Evolutionary conservation across 2,113 vertebrate species (phyloP), one percentile per base, ranked within the genome.

Genomic region (Danionella cerebrum): DNA sequence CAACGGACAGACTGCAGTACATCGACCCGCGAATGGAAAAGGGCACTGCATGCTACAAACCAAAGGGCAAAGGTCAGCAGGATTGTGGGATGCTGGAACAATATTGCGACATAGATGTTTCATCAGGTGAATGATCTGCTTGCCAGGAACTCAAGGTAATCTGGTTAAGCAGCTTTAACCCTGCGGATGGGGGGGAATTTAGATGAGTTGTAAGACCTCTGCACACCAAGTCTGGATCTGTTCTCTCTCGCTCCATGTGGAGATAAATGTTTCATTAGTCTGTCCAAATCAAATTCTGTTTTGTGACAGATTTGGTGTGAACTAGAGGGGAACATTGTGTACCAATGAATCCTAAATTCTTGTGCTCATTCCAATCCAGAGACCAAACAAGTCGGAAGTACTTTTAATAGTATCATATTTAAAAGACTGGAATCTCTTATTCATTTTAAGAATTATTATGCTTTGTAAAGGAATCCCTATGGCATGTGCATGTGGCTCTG

Each of bases 121-220:
- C 80, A 74, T 88, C 83, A 84, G 83, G 85, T 86, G 80, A 63
- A 78, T 77, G 79, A 82, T 82, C 79, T 67, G 82, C 81, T 83
- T 82, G 78, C 68, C 72, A 80, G 72, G 64, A 83, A 79, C 79
- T 79, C 72, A 66, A 77, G 80, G 83, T 85, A 86, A 87, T 85
- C 83, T 80, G 78, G 64, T 75, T 86, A 87, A 88, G 84, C 78
- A 84, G 85, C 85, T 86, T 87, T 83, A 76, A 81, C 82, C 79
- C 79, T 78, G 82, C 85, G 84, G 29, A 84, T 54, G 69, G 71
- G 73, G n/a, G 80, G 79, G 82, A 82, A 80, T 83, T 82, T 79
- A 81, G 72, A 63, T 67, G 68, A 79, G 80, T 85, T 84, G 77
- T 81, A 85, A 83, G 81, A 73, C 80, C 77, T 75, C 75, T 79